A percentile compares a stretch with the other conserved stretches of the same genome.
Conservation (phyloP, 2,113 vertebrate species). For the Oreochromis spilurus region DNA sequence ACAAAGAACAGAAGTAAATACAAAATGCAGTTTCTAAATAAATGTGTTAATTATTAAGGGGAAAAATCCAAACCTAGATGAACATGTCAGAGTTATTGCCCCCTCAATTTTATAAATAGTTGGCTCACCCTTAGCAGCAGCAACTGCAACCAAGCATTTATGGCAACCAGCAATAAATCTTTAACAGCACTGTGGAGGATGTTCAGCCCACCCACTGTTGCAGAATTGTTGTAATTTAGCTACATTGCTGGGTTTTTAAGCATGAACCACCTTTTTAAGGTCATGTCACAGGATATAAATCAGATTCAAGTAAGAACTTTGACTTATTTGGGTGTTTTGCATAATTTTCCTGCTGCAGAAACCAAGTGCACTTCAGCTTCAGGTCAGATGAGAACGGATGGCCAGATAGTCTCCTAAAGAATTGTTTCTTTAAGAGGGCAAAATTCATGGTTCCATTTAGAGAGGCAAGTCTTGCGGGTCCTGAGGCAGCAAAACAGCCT, state of each 20-base stretch:
- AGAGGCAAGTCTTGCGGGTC: rapidly evolving
- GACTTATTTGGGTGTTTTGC: neutral
- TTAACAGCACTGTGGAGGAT: rapidly evolving
- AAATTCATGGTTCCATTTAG: rapidly evolving
- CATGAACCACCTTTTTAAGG: neutral
- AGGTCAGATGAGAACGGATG: rapidly evolving
- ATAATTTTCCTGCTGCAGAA: neutral
- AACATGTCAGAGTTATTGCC: rapidly evolving
- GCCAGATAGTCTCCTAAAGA: rapidly evolving
- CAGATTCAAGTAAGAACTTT: neutral
- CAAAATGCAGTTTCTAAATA: neutral
- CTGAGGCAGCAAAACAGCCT: neutral
- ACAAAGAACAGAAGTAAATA: neutral
- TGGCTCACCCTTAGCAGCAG: no score
- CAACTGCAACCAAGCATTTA: neutral
- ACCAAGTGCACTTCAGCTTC: rapidly evolving
- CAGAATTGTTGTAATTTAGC: neutral
- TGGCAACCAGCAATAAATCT: rapidly evolving
- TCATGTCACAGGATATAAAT: neutral
- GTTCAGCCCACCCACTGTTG: rapidly evolving
- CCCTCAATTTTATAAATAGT: neutral
- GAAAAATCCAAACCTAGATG: neutral
- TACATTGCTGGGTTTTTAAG: no score
- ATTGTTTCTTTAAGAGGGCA: rapidly evolving
- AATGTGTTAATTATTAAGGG: rapidly evolving